Evolutionary conservation across 2,888 invertebrate genomes (phyloP), one percentile per base, ranked within the genome.

Genomic region (Lobophora halterata): DNA sequence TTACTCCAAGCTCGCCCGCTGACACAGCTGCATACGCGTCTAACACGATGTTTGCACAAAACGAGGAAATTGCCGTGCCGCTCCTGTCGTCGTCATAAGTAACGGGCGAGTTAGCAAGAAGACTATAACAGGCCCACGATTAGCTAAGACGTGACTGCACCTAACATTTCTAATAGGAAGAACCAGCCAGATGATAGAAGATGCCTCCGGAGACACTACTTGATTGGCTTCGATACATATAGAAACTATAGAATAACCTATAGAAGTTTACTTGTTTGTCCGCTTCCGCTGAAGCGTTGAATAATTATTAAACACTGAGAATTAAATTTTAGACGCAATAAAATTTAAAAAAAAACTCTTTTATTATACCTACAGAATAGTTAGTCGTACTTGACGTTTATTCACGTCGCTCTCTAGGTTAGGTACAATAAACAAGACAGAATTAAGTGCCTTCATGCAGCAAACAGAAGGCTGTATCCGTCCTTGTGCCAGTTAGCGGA

Each of bases 401-500:
- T 3, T 5, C 17, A 17, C n/a, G n/a, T n/a, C n/a, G n/a, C n/a
- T n/a, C n/a, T n/a, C n/a, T n/a, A n/a, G n/a, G n/a, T n/a, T n/a
- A n/a, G 31, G 10, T 11, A 24, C 28, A 57, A 60, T 58, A 56
- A 64, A 64, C 59, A 55, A 57, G 59, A 52, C 55, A 52, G 43
- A 55, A 59, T 50, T 44, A 53, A 64, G 57, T 59, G 60, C 55
- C 61, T 68, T 53, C 63, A 64, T 57, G 63, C 61, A 54, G 59
- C 55, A 55, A 60, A 59, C 64, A 62, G 65, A 65, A 68, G 71
- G 65, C 66, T 65, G 61, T 61, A 33, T 55, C 39, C 55, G 75
- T 63, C 79, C 79, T 80, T 79, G 79, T 76, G 51, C 71, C 60
- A 71, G 62, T 72, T 77, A 65, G 63, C 67, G 77, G 70, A 65